These are phyloP conservation scores for Griposia aprilina DNA, from an alignment of 2,888 invertebrate genomes.

Conservation along the genomic window DNA sequence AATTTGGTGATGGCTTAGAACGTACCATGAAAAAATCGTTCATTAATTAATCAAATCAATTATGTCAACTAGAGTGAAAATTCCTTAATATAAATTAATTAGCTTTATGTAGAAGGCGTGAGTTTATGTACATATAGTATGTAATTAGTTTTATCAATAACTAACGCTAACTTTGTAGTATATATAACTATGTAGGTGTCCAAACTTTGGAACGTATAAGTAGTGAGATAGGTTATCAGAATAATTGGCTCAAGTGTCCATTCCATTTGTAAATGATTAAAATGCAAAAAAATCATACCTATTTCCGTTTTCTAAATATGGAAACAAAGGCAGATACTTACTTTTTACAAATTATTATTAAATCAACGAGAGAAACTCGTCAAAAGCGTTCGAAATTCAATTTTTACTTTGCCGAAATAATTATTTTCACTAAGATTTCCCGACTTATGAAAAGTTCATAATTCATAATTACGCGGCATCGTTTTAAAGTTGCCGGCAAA, in stretches of 20 bases:
- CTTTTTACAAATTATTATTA: neutral
- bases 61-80: neutral
- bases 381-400: neutral
- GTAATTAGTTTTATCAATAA: neutral
- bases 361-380: neutral
- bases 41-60: no score
- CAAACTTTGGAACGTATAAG: neutral
- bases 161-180: no score
- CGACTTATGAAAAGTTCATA: neutral
- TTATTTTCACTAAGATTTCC: neutral
- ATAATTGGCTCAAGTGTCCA: no score
- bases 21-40: neutral
- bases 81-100: neutral
- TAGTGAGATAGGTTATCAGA: neutral
- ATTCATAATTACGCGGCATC: neutral
- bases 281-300: neutral
- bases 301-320: neutral
- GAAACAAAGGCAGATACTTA: neutral
- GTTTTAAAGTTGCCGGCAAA: constrained; percentile 31
- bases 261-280: neutral
- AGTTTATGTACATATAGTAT: no score
- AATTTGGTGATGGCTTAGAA: no score
- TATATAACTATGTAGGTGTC: neutral
- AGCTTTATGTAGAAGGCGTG: neutral
- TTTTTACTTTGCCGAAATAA: neutral